Conservation (phyloP, 1,140 invertebrate species). For the Lucilia sericata region DNA sequence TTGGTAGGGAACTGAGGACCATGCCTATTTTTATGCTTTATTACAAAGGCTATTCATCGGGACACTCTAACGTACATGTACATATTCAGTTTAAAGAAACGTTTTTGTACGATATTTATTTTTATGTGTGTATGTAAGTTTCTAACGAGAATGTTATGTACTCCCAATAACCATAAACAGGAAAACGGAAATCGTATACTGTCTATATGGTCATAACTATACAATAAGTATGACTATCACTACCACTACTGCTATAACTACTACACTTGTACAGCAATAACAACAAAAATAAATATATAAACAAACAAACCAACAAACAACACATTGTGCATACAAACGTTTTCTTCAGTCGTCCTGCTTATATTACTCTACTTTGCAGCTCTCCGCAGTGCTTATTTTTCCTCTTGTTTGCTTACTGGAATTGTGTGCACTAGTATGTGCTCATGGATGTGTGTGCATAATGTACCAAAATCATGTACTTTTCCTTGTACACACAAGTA, state of each 20-base stretch:
- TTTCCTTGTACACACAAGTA: background rate
- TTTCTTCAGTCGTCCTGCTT: background rate
- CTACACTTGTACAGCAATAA: background rate
- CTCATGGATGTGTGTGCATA: background rate
- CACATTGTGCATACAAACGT: background rate
- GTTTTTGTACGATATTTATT: background rate
- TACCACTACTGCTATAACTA: background rate
- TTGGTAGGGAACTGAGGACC: too few species aligned
- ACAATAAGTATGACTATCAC: background rate
- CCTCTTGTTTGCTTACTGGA: background rate
- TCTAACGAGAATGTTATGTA: background rate
- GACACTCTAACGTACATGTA: too few species aligned
- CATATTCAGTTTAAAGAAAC: background rate
- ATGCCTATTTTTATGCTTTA: too few species aligned
- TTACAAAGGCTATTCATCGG: too few species aligned
- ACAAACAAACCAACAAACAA: background rate
- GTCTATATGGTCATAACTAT: constrained; percentile 14
- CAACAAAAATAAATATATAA: background rate
- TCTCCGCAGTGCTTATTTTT: background rate
- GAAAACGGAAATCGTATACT: constrained; percentile 20
- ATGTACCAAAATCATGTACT: constrained; percentile 1
- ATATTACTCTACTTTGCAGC: background rate
- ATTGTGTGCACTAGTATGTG: background rate
- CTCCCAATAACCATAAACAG: constrained; percentile 25
- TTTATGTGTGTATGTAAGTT: background rate